A percentile compares a stretch with the other conserved stretches of the same genome.
Conservation (phyloP, 2,888 invertebrate species). For the Labia minor region DNA sequence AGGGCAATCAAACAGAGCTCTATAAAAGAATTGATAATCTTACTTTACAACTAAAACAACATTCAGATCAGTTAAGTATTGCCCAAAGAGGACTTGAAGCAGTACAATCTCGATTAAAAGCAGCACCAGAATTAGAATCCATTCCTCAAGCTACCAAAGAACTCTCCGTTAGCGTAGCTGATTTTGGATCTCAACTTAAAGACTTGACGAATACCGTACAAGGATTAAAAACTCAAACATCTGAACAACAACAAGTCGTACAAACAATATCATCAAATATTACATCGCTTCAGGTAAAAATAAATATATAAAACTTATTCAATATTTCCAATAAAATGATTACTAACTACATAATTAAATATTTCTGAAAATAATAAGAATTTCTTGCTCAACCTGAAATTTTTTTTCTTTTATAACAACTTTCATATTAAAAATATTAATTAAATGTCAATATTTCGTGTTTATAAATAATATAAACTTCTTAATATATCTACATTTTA, state of each 20-base stretch:
- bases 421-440: no score
- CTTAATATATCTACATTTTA: no score
- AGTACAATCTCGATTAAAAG: constrained; percentile 47
- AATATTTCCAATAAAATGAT: neutral
- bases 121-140: constrained; percentile 48
- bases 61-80: constrained; percentile 41
- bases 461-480: no score
- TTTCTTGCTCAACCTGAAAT: no score
- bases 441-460: no score
- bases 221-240: constrained; percentile 33
- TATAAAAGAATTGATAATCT: constrained; percentile 46
- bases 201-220: constrained; percentile 36
- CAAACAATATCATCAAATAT: constrained; percentile 30
- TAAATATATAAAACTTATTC: neutral
- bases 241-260: constrained; percentile 26
- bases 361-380: no score
- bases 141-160: constrained; percentile 46
- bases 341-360: no score
- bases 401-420: no score
- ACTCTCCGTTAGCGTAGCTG: constrained; percentile 45
- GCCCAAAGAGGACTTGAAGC: constrained; percentile 40
- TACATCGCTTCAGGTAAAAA: constrained; percentile 29
- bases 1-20: constrained; percentile 54
- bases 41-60: constrained; percentile 44
- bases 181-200: constrained; percentile 49